Percentiles rank a stretch among this genome's conserved stretches.
Conservation (phyloP, 2,113 vertebrate genomes). For the Alligator sinensis region DNA sequence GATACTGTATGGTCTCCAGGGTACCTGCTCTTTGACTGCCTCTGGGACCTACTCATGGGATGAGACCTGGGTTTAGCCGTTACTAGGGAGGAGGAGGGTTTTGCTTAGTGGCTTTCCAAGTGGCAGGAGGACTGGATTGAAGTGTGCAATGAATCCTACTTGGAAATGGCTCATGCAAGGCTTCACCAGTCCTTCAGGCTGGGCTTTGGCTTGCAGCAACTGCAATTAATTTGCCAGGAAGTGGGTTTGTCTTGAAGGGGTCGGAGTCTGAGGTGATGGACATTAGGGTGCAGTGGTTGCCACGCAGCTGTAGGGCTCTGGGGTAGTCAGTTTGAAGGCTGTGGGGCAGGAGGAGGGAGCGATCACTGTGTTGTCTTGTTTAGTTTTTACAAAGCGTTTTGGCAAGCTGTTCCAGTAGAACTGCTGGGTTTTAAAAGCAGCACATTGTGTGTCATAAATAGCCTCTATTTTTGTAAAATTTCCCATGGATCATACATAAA, state of each 20-base stretch:
- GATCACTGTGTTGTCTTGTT: fast-evolving
- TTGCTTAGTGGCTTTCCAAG: not conserved
- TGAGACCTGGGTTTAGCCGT: too few relatives aligned
- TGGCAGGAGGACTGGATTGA: not conserved
- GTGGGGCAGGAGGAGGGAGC: not conserved
- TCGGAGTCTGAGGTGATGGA: not conserved
- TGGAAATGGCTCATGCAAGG: fast-evolving
- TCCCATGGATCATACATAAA: not conserved
- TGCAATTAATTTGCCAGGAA: not conserved
- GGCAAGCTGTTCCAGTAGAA: not conserved
- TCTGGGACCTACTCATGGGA: not conserved
- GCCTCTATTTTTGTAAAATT: not conserved
- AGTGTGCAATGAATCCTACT: not conserved
- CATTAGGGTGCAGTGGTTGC: not conserved
- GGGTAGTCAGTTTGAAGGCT: fast-evolving
- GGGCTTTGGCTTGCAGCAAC: fast-evolving
- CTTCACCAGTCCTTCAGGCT: not conserved
- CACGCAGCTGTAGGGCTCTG: not conserved
- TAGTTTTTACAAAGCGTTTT: not conserved
- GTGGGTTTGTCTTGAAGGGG: not conserved
- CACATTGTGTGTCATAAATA: not conserved
- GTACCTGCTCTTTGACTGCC: not conserved
- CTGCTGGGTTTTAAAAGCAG: not conserved
- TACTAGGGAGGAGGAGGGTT: not conserved
- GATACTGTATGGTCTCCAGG: not conserved